phyloP scores from a whole-genome alignment of 2,888 invertebrate genomes.

The Nomada fabriciana region DNA sequence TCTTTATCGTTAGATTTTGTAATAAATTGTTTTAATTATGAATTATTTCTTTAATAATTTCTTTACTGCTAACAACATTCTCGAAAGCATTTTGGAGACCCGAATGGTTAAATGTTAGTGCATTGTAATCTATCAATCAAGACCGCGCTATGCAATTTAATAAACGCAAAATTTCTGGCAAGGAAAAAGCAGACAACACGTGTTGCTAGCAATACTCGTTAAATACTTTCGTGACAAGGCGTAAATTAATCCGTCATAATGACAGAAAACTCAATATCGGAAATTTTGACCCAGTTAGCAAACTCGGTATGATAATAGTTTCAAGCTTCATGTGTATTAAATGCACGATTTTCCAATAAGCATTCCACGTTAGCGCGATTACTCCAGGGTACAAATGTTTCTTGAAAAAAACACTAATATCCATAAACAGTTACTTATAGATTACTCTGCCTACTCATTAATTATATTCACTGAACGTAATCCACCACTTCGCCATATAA shows the following conservation, averaged over 20 bases:
- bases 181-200: background rate
- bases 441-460: background rate
- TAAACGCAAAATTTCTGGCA: background rate
- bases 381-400: background rate
- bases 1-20: too few species aligned
- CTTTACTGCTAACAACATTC: background rate
- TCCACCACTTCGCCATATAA: too few species aligned
- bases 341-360: conserved; percentile 14
- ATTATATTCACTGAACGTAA: too few species aligned
- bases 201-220: background rate
- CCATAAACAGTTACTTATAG: background rate
- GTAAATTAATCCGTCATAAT: conserved; percentile 41
- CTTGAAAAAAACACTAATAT: background rate
- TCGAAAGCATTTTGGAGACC: too few species aligned
- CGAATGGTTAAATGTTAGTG: too few species aligned
- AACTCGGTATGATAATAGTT: conserved; percentile 33
- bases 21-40: too few species aligned
- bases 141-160: background rate
- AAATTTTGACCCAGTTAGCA: conserved; percentile 51
- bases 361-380: background rate
- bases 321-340: conserved; percentile 38
- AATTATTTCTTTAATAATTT: too few species aligned
- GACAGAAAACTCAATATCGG: conserved; percentile 53
- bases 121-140: background rate
- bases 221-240: conserved; percentile 11